A percentile compares a stretch with the other conserved stretches of the same genome.
Evolutionary conservation across 2,888 invertebrate species (phyloP).

Genomic region (Idaea straminata): DNA sequence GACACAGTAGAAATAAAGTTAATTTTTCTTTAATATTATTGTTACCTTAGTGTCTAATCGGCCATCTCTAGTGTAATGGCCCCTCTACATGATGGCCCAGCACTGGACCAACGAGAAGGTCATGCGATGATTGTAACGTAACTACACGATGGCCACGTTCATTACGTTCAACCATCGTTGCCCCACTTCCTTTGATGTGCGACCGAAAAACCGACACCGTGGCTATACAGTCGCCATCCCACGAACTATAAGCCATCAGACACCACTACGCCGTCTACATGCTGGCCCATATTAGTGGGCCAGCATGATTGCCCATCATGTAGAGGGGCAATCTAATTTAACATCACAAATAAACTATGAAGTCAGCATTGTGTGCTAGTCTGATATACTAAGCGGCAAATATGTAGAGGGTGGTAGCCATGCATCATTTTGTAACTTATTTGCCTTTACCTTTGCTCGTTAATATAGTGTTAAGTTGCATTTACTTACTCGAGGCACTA

Average conservation of each 20-base stretch:
- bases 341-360: conserved; percentile 7
- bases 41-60: background rate
- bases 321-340: background rate
- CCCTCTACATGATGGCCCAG: no score
- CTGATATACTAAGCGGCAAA: conserved; percentile 7
- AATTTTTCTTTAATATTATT: background rate
- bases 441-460: conserved; percentile 18
- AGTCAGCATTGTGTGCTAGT: conserved; percentile 27
- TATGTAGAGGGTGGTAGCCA: background rate
- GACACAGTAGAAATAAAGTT: background rate
- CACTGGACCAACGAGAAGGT: no score
- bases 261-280: no score
- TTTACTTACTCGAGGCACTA: conserved; percentile 35
- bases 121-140: no score
- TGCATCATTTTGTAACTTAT: background rate
- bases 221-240: no score
- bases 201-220: no score
- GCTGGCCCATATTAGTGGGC: no score
- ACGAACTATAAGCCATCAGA: no score
- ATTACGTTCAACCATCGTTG: no score
- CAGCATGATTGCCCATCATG: no score
- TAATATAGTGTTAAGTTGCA: conserved; percentile 31
- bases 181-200: no score
- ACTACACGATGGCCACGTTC: no score
- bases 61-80: background rate